Evolutionary conservation across 2,113 vertebrate species (phyloP).

Genomic region (Rhodinocichla rosea): DNA sequence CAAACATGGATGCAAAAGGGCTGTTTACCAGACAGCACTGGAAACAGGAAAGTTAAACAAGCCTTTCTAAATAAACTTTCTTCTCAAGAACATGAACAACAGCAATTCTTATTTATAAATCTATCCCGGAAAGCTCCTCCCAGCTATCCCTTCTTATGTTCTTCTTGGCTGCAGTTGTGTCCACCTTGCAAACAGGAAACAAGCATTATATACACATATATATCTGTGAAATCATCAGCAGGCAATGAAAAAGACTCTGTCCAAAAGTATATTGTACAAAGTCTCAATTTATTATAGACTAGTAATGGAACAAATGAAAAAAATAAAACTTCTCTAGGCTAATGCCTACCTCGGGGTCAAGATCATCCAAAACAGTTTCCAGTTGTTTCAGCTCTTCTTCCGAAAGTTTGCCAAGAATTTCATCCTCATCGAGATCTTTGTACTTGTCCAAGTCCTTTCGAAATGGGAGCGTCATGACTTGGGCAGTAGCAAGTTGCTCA

Average conservation of each 20-base stretch:
- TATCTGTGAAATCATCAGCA: not conserved
- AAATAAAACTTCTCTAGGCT: not conserved
- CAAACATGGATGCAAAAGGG: not conserved
- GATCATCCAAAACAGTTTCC: conserved; percentile 92
- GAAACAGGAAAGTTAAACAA: not conserved
- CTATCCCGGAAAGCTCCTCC: not conserved
- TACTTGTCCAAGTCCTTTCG: conserved; percentile 95
- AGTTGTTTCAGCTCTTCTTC: conserved; percentile 93
- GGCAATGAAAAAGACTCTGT: not conserved
- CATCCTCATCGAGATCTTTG: conserved; percentile 95
- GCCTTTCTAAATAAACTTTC: not conserved
- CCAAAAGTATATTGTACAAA: not conserved
- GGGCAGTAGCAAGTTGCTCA: not conserved
- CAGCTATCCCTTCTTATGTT: not conserved
- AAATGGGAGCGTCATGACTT: conserved; percentile 85
- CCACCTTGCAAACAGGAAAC: not conserved
- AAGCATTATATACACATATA: not conserved
- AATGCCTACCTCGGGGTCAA: conserved; percentile 91
- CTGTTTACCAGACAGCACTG: not conserved
- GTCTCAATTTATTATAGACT: not conserved
- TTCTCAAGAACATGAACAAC: not conserved
- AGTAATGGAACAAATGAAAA: not conserved
- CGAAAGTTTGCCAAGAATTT: conserved; percentile 89
- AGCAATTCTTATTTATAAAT: not conserved
- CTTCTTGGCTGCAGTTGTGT: not conserved